These are phyloP conservation scores for Cataglyphis altisquamis DNA, from an alignment of 2,888 invertebrate genomes.

Conservation along the genomic window DNA sequence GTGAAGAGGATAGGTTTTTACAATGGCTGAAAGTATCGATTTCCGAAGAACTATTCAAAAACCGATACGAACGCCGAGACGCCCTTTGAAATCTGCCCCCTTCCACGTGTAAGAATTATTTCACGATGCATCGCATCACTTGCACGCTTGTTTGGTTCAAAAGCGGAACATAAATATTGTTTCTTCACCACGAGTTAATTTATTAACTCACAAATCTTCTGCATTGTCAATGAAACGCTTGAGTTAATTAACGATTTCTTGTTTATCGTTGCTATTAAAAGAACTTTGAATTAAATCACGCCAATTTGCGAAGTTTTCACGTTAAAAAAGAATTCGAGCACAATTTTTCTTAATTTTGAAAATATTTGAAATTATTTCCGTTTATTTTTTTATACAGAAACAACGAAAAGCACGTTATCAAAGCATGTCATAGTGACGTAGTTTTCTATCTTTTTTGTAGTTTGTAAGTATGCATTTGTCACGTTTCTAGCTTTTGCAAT, in stretches of 20 bases:
- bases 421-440: neutral
- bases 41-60: conserved; percentile 25
- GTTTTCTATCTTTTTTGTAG: conserved; percentile 5
- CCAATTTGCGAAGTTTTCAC: neutral
- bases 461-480: conserved; percentile 11
- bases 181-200: neutral
- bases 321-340: neutral
- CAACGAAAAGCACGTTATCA: neutral
- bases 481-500: conserved; percentile 54
- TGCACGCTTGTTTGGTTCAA: neutral
- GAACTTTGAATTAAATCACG: neutral
- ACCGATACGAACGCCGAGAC: neutral
- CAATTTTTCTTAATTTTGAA: neutral
- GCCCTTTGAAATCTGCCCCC: neutral
- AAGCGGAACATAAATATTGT: neutral
- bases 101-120: conserved; percentile 3
- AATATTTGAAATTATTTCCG: conserved; percentile 53
- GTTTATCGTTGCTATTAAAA: neutral
- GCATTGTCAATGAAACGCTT: neutral
- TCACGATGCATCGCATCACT: conserved; percentile 2
- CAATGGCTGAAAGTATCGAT: conserved; percentile 15
- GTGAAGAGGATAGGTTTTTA: neutral
- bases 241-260: neutral
- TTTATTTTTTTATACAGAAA: conserved; percentile 5
- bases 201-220: neutral